Base-by-base conservation (phyloP, 2,797 vertebrate genomes). In the Stomatorhinus walkeri region DNA sequence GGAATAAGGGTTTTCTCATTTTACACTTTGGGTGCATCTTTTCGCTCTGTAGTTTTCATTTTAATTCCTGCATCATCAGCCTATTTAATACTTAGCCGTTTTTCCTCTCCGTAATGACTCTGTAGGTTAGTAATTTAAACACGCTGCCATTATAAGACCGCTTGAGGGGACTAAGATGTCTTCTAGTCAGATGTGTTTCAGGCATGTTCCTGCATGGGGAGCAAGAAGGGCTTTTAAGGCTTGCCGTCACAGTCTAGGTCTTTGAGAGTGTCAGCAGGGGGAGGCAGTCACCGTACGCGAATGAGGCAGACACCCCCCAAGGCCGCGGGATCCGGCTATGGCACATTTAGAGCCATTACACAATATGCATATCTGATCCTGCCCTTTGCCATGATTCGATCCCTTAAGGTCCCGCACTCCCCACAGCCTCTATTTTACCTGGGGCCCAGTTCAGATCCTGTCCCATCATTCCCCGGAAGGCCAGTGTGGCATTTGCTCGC, bases 31-130 rank as follows among this genome's bases (percentile, higher is more conserved):
- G 83, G 48, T 52, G 43, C 83, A 85, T 54, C 40, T 43, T 51
- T 46, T 24, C 59, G 3, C n/a, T 84, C 40, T 2, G 7, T 51
- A 36, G 28, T 54, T 56, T 51, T 52, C 40, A 48, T 61, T n/a
- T 36, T 32, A 49, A 89, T 59, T 64, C 40, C 51, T 28, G 51
- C 48, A 92, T 92, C 91, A 91, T 91, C 89, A 89, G 61, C 89
- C 81, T 87, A 89, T 94, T 94, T 95, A 94, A 94, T 94, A 93
- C 94, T 93, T 94, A 94, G 95, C 93, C 90, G 92, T 14, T 92
- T 93, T 90, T 91, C 93, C 92, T 91, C 91, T 91, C 89, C 7
- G 22, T 93, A 94, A 94, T 93, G 94, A 94, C 92, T 92, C 92
- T 93, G 93, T 92, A 91, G 91, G 93, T 93, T 88, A 92, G 93